These are phyloP conservation scores for Megalopta genalis DNA, from an alignment of 1,140 invertebrate genomes.

Conservation along the genomic window DNA sequence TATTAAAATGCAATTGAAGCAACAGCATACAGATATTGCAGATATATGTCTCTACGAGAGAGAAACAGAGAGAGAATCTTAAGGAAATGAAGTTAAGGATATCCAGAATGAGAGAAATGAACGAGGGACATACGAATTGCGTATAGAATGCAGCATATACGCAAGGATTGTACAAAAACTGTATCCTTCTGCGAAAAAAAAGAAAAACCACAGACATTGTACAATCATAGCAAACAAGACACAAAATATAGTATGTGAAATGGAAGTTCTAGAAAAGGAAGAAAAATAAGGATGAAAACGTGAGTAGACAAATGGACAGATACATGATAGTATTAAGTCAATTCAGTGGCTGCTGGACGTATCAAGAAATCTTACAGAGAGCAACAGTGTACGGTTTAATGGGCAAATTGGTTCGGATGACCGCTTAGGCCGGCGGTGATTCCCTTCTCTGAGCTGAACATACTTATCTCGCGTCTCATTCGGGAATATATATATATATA, in stretches of 20 bases:
- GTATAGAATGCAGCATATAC: constrained; percentile 52
- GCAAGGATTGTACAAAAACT: constrained; percentile 40
- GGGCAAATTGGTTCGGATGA: constrained; percentile 11
- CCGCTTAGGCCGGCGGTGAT: constrained; percentile 62
- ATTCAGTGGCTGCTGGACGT: constrained; percentile 61
- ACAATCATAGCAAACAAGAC: constrained; percentile 39
- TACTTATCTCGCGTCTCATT: constrained; percentile 18
- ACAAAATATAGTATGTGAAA: constrained; percentile 48
- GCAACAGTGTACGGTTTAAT: constrained; percentile 24
- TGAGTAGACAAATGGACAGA: constrained; percentile 54
- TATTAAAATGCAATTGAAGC: constrained; percentile 65
- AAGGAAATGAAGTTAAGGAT: constrained; percentile 50
- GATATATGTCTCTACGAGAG: constrained; percentile 16
- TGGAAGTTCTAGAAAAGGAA: constrained; percentile 35
- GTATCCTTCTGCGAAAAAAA: not conserved
- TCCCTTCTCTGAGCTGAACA: constrained; percentile 9
- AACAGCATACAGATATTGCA: constrained; percentile 54
- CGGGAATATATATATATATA: constrained; percentile 1
- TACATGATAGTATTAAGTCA: constrained; percentile 72
- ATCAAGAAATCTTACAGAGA: constrained; percentile 44
- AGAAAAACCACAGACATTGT: constrained; percentile 37
- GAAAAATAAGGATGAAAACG: constrained; percentile 32
- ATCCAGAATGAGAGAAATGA: constrained; percentile 38
- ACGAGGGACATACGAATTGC: constrained; percentile 27
- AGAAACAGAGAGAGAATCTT: not conserved